phyloP scores from a whole-genome alignment of 2,113 vertebrate genomes.

The Sorex fumeus region DNA sequence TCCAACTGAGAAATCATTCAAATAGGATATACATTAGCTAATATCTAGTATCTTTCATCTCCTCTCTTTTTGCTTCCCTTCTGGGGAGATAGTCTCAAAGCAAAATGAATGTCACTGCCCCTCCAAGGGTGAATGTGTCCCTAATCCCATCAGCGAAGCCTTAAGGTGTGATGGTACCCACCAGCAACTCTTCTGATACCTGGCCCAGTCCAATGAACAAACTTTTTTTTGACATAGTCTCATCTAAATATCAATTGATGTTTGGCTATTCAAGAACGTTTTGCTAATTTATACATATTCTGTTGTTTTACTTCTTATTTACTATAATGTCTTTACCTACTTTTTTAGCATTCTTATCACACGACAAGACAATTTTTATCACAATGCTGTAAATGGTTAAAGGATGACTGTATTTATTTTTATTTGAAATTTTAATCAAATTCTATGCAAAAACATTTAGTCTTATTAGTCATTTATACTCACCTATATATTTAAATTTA shows the following conservation, averaged over 20 bases:
- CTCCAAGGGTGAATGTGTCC: neutral
- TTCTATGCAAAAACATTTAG: conserved; percentile 32
- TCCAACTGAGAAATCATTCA: neutral
- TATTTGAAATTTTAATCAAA: neutral
- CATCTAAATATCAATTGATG: neutral
- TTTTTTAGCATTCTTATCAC: conserved; percentile 3
- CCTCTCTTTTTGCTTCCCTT: neutral
- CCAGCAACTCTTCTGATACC: neutral
- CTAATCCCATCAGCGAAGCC: neutral
- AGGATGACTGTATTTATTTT: neutral
- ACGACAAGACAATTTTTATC: neutral
- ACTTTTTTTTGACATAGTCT: neutral
- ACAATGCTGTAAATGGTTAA: neutral
- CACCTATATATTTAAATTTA: conserved; percentile 31
- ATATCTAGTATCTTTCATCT: neutral
- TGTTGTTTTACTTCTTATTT: neutral
- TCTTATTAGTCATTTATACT: neutral
- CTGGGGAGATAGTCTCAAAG: neutral
- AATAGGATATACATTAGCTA: neutral
- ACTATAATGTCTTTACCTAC: neutral
- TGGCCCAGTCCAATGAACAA: neutral
- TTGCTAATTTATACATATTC: neutral
- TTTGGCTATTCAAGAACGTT: neutral
- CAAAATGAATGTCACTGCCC: neutral
- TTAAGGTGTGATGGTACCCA: no score